These are phyloP conservation scores for Cuniculus paca DNA, from an alignment of 2,797 vertebrate genomes.

Conservation along the genomic window DNA sequence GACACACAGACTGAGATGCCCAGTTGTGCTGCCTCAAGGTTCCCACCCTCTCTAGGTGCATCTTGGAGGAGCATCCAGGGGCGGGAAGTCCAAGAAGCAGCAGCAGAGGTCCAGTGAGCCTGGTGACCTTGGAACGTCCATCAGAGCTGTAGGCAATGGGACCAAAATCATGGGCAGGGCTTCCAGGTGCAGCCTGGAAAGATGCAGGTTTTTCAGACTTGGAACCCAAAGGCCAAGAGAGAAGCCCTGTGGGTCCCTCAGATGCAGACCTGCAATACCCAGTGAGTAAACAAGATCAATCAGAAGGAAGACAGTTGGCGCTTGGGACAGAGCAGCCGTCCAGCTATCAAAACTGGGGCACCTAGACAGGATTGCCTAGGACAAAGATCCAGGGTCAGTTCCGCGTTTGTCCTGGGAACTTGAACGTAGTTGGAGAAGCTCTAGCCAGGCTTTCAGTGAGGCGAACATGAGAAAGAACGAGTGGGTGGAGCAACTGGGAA, in stretches of 20 bases:
- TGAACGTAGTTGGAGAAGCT: neutral
- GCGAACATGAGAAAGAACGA: neutral
- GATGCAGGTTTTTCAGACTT: neutral
- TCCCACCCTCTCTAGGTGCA: neutral
- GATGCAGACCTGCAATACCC: neutral
- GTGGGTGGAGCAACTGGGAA: accelerated
- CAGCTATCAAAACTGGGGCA: neutral
- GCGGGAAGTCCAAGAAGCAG: neutral
- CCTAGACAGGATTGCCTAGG: neutral
- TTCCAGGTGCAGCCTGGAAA: neutral
- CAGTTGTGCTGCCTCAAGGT: neutral
- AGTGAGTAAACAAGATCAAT: neutral
- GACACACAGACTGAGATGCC: neutral
- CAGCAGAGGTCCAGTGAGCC: neutral
- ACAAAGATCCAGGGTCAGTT: neutral
- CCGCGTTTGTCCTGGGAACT: neutral
- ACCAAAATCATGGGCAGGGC: neutral
- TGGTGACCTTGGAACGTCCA: neutral
- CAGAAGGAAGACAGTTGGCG: neutral
- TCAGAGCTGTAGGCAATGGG: neutral
- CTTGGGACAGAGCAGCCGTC: neutral
- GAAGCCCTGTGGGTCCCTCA: neutral
- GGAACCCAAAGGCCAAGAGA: neutral
- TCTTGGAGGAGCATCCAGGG: neutral
- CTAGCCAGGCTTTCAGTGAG: neutral